A percentile compares a stretch with the other conserved stretches of the same genome.
Evolutionary conservation across 2,888 invertebrate species (phyloP).

Genomic region (Apodemia hepburni): DNA sequence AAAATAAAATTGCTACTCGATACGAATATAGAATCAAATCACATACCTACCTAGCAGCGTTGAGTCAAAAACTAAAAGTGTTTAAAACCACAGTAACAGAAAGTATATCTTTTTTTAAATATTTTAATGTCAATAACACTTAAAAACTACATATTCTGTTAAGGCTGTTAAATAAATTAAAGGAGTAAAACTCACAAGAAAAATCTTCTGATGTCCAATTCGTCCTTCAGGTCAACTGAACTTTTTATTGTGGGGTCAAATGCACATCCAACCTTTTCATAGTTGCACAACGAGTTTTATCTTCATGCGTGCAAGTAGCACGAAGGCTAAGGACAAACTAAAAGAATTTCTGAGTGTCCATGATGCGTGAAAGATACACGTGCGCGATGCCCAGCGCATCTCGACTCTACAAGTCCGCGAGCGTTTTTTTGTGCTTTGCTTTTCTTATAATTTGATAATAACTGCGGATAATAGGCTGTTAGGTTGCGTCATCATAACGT

Average conservation of each 20-base stretch:
- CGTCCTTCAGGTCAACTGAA: slow-evolving; percentile 17
- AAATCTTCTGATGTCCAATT: slow-evolving; percentile 18
- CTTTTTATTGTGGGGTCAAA: slow-evolving; percentile 15
- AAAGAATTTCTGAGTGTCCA: slow-evolving; percentile 67
- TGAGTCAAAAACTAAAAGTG: too few relatives aligned
- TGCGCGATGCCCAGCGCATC: slow-evolving; percentile 55
- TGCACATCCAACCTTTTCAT: slow-evolving; percentile 40
- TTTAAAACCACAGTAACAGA: too few relatives aligned
- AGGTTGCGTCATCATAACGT: slow-evolving; percentile 42
- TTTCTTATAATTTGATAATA: slow-evolving; percentile 41
- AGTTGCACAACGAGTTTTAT: slow-evolving; percentile 51
- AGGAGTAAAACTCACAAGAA: slow-evolving; percentile 15
- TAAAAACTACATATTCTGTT: background rate
- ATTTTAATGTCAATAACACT: background rate
- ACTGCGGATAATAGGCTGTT: slow-evolving; percentile 27
- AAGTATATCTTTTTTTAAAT: too few relatives aligned
- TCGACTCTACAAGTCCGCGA: slow-evolving; percentile 16
- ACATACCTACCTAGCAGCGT: too few relatives aligned
- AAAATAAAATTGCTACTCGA: too few relatives aligned
- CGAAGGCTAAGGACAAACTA: slow-evolving; percentile 65
- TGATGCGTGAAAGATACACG: slow-evolving; percentile 73
- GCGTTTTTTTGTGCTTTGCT: slow-evolving; percentile 23
- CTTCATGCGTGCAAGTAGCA: slow-evolving; percentile 62
- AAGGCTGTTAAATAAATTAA: background rate
- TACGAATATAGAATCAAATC: too few relatives aligned